These are phyloP conservation scores for Dissostichus mawsoni DNA, from an alignment of 2,113 vertebrate genomes.

Conservation along the genomic window DNA sequence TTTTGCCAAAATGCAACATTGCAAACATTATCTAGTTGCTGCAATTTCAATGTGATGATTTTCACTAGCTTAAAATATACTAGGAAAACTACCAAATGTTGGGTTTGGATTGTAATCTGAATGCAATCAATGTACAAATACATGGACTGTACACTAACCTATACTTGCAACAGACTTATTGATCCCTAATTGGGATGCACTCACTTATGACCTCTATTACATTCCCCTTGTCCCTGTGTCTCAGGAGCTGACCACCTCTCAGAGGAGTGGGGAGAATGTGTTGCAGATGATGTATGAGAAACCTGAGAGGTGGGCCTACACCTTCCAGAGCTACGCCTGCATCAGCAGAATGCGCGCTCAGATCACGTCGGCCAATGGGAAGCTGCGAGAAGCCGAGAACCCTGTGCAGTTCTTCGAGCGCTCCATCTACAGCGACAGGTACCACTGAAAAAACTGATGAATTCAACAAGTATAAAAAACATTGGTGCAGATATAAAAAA, in stretches of 20 bases:
- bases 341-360: slow-evolving; percentile 93
- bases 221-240: background rate
- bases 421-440: slow-evolving; percentile 98
- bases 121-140: too few species aligned
- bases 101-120: too few species aligned
- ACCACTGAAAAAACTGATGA: background rate
- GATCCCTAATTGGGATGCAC: background rate
- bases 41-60: too few species aligned
- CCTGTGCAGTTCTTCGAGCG: slow-evolving; percentile 94
- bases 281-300: slow-evolving; percentile 96
- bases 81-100: too few species aligned
- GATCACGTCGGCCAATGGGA: slow-evolving; percentile 83
- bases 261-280: slow-evolving; percentile 92
- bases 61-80: too few species aligned
- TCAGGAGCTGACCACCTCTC: slow-evolving; percentile 91
- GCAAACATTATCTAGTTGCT: too few species aligned
- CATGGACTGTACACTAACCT: background rate
- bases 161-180: background rate
- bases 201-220: background rate
- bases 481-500: background rate
- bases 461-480: background rate
- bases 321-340: slow-evolving; percentile 94
- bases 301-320: slow-evolving; percentile 94
- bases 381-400: slow-evolving; percentile 80
- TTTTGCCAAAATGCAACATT: too few species aligned